Conservation (phyloP, 2,888 invertebrate genomes). For the Maniola hyperantus region DNA sequence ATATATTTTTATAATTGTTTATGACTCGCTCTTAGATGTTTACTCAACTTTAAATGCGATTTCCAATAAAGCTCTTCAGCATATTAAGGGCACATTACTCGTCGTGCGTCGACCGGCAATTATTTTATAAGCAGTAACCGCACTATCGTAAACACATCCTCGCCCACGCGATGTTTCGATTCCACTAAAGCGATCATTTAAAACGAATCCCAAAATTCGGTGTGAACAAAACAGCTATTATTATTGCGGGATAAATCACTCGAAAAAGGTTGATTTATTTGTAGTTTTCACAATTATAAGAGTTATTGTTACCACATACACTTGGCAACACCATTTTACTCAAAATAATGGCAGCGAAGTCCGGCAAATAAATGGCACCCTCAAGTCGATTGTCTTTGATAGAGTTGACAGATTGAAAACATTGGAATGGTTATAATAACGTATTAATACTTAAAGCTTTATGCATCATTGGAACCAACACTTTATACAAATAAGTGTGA, state of each 20-base stretch:
- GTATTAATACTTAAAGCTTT: background rate
- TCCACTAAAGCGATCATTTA: slow-evolving; percentile 40
- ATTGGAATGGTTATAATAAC: background rate
- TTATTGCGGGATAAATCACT: slow-evolving; percentile 41
- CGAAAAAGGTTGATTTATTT: slow-evolving; percentile 42
- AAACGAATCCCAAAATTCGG: slow-evolving; percentile 39
- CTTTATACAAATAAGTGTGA: slow-evolving; percentile 70
- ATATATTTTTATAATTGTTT: slow-evolving; percentile 7
- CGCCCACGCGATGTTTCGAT: slow-evolving; percentile 39
- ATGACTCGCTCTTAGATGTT: slow-evolving; percentile 10
- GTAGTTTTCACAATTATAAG: slow-evolving; percentile 32
- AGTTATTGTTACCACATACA: slow-evolving; percentile 43
- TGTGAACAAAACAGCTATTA: slow-evolving; percentile 43
- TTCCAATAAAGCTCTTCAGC: slow-evolving; percentile 24
- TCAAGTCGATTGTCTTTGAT: slow-evolving; percentile 2
- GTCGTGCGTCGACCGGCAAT: slow-evolving; percentile 39
- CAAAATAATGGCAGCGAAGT: slow-evolving; percentile 27
- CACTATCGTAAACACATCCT: slow-evolving; percentile 38
- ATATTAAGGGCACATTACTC: slow-evolving; percentile 37
- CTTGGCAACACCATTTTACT: slow-evolving; percentile 38
- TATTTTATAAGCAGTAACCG: slow-evolving; percentile 36
- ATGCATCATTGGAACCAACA: slow-evolving; percentile 9
- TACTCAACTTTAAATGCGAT: slow-evolving; percentile 15
- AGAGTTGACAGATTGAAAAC: slow-evolving; percentile 8
- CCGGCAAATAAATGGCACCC: slow-evolving; percentile 11